Evolutionary conservation across 2,888 invertebrate species (phyloP), one percentile per base, ranked within the genome.

Genomic region (Lycia hirtaria): DNA sequence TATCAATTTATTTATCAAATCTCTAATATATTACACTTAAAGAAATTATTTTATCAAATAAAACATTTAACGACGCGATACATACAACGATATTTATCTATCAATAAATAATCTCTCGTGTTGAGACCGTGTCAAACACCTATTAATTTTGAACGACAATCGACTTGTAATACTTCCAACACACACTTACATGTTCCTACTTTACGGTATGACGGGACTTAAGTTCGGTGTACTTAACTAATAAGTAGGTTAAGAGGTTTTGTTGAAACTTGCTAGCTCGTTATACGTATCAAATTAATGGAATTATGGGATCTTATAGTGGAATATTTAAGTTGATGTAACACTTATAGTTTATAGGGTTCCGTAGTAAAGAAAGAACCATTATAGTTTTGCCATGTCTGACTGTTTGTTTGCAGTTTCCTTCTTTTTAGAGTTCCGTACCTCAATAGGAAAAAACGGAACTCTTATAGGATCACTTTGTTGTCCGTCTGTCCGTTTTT

Each of bases 81-180:
- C 15, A 17, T 14, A 35, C n/a, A 0, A 9, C 7, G 7, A 35
- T 9, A 26, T 26, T 26, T 26, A 26, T 6, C 26, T 26, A 4
- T 26, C 26, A 9, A 6, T 26, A 26, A 9, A 26, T 26, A 9
- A 26, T 26, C 26, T 4, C 9, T 6, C 35, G 10, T 35, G 35
- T 10, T 17, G 9, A 35, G 10, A 10, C 35, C 19, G 19, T 19
- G 35, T 35, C 35, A 35, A 17, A 9, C 10, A 10, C 17, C n/a
- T 22, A 33, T 49, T 26, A 49, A 54, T 60, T 37, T 55, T 43
- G 20, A 38, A 22, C 22, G 12, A 22, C 9, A 17, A 38, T 22
- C 12, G 20, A 38, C 20, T 12, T 12, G 6, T 22, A 22, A 38
- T 22, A 38, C 9, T 35, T 35, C 33, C 15, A 14, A 35, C n/a